Conservation (phyloP, 2,797 vertebrate genomes). For the Agapornis canus region DNA sequence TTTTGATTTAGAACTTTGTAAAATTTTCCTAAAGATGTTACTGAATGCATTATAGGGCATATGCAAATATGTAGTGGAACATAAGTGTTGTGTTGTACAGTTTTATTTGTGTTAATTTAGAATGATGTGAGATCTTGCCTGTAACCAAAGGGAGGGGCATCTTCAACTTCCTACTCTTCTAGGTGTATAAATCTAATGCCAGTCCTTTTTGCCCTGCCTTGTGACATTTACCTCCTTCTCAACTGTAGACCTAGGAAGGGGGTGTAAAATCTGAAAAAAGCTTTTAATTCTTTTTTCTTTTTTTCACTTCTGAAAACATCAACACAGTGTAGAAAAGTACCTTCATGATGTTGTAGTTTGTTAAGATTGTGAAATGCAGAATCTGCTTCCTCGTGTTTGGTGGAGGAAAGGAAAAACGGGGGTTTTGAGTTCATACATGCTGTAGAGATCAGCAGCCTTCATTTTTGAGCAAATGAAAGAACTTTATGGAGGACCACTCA, state of each 20-base stretch:
- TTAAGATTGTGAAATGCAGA: neutral
- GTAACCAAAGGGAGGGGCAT: neutral
- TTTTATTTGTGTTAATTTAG: neutral
- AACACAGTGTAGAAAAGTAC: neutral
- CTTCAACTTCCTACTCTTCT: neutral
- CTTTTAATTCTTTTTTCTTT: neutral
- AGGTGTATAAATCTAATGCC: neutral
- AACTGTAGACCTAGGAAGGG: neutral
- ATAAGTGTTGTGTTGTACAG: neutral
- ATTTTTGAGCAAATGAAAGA: neutral
- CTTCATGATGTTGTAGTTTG: neutral
- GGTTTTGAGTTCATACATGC: neutral
- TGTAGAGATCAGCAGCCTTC: neutral
- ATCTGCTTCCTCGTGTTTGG: neutral
- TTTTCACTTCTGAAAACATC: neutral
- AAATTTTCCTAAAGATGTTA: neutral
- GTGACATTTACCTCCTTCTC: neutral
- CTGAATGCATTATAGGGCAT: neutral
- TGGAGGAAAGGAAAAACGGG: neutral
- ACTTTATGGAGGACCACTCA: neutral
- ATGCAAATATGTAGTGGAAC: neutral
- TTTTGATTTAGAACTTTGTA: neutral
- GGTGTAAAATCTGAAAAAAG: accelerated
- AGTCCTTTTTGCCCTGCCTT: neutral
- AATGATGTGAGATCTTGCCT: neutral